phyloP scores from a whole-genome alignment of 2,888 invertebrate species.

The Tinea pellionella region DNA sequence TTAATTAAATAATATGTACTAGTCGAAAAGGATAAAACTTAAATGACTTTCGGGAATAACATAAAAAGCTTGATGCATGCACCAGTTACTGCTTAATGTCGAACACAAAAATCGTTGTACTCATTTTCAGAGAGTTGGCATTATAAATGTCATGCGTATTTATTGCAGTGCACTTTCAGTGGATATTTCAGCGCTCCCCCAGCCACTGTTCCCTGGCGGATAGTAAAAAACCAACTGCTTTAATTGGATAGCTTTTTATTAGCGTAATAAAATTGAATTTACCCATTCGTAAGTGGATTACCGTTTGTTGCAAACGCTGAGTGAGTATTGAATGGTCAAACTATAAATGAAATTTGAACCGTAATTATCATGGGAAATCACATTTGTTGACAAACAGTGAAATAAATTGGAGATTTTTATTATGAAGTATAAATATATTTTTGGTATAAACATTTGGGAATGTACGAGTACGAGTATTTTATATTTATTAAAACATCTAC shows the following conservation, averaged over 20 bases:
- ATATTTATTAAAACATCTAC: no score
- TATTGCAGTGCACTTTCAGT: conserved; percentile 4
- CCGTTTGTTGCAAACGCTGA: background rate
- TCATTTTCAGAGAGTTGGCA: conserved; percentile 9
- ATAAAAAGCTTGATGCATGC: background rate
- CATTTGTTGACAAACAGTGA: background rate
- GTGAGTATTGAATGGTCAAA: background rate
- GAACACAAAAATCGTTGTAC: conserved; percentile 3
- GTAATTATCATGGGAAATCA: background rate
- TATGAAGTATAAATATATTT: no score
- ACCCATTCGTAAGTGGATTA: conserved; percentile 25
- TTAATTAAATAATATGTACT: background rate
- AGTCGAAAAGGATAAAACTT: background rate
- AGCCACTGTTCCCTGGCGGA: conserved; percentile 9
- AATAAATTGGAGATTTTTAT: no score
- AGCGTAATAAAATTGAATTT: conserved; percentile 63
- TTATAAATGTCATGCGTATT: conserved; percentile 11
- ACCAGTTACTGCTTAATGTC: conserved; percentile 6
- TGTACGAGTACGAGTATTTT: no score
- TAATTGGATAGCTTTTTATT: conserved; percentile 66
- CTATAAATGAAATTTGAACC: background rate
- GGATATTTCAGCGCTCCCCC: conserved; percentile 3
- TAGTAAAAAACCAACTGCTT: conserved; percentile 53
- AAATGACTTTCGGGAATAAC: background rate
- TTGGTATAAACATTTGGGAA: no score